Evolutionary conservation across 2,113 vertebrate genomes (phyloP).

Genomic region (Lampris incognitus): DNA sequence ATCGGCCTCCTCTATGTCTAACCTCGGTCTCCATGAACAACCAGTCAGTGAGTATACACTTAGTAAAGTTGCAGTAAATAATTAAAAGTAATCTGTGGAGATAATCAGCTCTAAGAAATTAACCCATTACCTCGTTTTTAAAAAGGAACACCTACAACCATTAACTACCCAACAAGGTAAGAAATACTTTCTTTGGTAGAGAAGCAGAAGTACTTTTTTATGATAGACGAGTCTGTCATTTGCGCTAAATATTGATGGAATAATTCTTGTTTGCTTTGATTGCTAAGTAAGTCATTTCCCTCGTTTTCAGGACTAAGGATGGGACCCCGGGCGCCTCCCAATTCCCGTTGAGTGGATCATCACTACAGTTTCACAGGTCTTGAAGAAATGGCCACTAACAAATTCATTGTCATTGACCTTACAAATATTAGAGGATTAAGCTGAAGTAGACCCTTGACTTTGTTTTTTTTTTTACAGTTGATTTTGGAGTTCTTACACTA

Average conservation of each 20-base stretch:
- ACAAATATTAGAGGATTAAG: no score
- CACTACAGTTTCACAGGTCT: slow-evolving; percentile 69
- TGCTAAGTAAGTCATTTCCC: slow-evolving; percentile 21
- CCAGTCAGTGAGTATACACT: slow-evolving; percentile 70
- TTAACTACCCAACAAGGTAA: slow-evolving; percentile 74
- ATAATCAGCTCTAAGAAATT: neutral
- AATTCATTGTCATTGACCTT: no score
- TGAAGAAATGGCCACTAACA: slow-evolving; percentile 39
- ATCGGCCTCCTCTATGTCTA: slow-evolving; percentile 71
- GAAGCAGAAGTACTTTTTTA: neutral
- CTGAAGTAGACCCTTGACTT: neutral
- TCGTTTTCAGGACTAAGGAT: slow-evolving; percentile 61
- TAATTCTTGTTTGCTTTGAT: neutral
- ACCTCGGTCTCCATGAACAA: slow-evolving; percentile 61
- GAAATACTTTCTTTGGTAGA: neutral
- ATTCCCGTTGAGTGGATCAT: slow-evolving; percentile 65
- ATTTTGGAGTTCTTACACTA: neutral
- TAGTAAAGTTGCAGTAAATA: neutral
- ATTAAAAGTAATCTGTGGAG: no score
- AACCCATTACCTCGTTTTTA: slow-evolving; percentile 7
- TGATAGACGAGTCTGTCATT: neutral
- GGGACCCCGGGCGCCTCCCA: slow-evolving; percentile 71
- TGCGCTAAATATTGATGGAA: neutral
- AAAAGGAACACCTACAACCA: slow-evolving; percentile 74
- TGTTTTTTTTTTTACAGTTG: neutral